These are phyloP conservation scores for Xylota sylvarum DNA, from an alignment of 2,888 invertebrate genomes.

Conservation along the genomic window DNA sequence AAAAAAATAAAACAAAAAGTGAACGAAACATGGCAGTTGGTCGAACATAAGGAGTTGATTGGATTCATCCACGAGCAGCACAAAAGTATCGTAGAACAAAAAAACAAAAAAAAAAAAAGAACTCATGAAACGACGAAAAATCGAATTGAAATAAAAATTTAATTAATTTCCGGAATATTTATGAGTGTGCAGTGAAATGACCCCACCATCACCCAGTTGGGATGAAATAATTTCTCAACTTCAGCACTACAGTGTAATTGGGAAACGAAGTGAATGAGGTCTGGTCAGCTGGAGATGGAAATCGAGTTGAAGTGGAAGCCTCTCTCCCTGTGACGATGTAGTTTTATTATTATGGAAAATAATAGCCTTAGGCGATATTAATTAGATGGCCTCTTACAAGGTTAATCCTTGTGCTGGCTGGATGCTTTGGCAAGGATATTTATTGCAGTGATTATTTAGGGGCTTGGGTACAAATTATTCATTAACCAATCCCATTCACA, in stretches of 20 bases:
- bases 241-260: slow-evolving; percentile 56
- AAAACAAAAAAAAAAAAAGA: slow-evolving; percentile 1
- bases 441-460: slow-evolving; percentile 58
- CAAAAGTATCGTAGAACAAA: slow-evolving; percentile 1
- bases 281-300: slow-evolving; percentile 47
- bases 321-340: slow-evolving; percentile 15
- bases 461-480: slow-evolving; percentile 50
- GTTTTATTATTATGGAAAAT: slow-evolving; percentile 64
- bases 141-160: slow-evolving; percentile 62
- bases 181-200: slow-evolving; percentile 38
- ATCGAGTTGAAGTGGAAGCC: slow-evolving; percentile 9
- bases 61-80: slow-evolving; percentile 15
- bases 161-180: slow-evolving; percentile 64
- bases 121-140: slow-evolving; percentile 10
- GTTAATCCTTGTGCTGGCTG: slow-evolving; percentile 54
- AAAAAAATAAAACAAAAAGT: background rate
- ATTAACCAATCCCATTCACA: slow-evolving; percentile 15
- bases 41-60: slow-evolving; percentile 37
- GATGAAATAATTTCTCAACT: slow-evolving; percentile 61
- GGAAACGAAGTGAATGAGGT: slow-evolving; percentile 41
- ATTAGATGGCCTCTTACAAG: slow-evolving; percentile 57
- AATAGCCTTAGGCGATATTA: slow-evolving; percentile 64
- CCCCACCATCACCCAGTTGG: background rate
- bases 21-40: slow-evolving; percentile 20
- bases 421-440: slow-evolving; percentile 43